phyloP scores from a whole-genome alignment of 2,888 invertebrate species.

The Lamellibrachia columna region DNA sequence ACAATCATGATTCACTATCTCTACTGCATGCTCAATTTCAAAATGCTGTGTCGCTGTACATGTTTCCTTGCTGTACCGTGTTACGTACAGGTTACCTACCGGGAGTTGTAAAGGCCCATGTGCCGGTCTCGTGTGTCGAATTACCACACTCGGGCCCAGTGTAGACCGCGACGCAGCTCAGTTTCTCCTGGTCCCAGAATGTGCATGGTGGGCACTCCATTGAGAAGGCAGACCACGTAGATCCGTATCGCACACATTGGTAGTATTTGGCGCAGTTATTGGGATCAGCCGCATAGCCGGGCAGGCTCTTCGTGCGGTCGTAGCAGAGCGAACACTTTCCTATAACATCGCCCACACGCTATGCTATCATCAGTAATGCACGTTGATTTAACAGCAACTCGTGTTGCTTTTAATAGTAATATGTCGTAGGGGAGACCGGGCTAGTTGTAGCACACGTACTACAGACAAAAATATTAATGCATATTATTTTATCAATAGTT shows the following conservation, averaged over 20 bases:
- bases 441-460: too few species aligned
- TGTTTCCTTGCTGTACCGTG: too few species aligned
- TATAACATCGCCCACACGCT: not conserved
- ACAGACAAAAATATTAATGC: too few species aligned
- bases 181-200: not conserved
- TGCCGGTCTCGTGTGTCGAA: not conserved
- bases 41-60: not conserved
- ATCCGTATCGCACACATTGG: not conserved
- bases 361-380: not conserved
- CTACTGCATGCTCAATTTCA: not conserved
- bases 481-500: too few species aligned
- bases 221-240: not conserved
- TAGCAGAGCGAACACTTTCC: not conserved
- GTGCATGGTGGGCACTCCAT: not conserved
- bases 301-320: conserved; percentile 4
- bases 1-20: not conserved
- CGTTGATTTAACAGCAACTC: too few species aligned
- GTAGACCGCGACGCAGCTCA: not conserved
- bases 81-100: not conserved
- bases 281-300: not conserved
- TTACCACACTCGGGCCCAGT: not conserved
- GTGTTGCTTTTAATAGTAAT: too few species aligned
- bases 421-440: too few species aligned
- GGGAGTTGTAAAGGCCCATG: not conserved
- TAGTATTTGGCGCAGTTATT: conserved; percentile 1